Conservation (phyloP, 1,140 invertebrate genomes). For the Teleopsis dalmanni region DNA sequence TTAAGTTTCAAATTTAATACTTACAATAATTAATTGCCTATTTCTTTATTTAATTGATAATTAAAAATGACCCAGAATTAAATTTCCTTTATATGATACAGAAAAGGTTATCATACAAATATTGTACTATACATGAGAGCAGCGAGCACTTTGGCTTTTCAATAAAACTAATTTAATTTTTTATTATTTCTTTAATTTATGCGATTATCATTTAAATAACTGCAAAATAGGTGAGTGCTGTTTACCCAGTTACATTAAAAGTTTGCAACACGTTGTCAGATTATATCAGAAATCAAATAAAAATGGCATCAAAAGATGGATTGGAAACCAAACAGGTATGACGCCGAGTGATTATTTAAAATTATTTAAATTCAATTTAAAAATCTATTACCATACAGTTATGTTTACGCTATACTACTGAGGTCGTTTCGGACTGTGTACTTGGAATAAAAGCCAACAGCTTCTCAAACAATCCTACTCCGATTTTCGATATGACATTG, state of each 20-base stretch:
- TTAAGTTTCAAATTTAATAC: too few relatives aligned
- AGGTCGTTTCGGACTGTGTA: slow-evolving; percentile 47
- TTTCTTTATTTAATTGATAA: too few relatives aligned
- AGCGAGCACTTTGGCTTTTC: too few relatives aligned
- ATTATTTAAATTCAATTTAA: background rate
- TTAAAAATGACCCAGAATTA: too few relatives aligned
- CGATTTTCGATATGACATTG: slow-evolving; percentile 18
- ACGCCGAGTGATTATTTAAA: background rate
- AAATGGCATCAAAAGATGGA: slow-evolving; percentile 13
- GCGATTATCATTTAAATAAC: too few relatives aligned
- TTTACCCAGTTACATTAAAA: slow-evolving; percentile 35
- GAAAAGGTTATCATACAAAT: too few relatives aligned
- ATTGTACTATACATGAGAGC: too few relatives aligned
- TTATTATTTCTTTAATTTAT: too few relatives aligned
- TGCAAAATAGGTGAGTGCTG: slow-evolving; percentile 31
- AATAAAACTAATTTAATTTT: too few relatives aligned
- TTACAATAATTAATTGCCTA: too few relatives aligned
- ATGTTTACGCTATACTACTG: slow-evolving; percentile 44
- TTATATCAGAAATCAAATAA: slow-evolving; percentile 25
- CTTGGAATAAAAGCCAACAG: slow-evolving; percentile 44
- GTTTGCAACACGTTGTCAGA: slow-evolving; percentile 26
- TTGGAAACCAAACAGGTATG: slow-evolving; percentile 29
- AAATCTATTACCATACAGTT: slow-evolving; percentile 19
- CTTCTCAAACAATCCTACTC: slow-evolving; percentile 29
- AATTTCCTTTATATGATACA: too few relatives aligned